Base-by-base conservation (phyloP, 2,888 invertebrate species). In the Tachina fera region DNA sequence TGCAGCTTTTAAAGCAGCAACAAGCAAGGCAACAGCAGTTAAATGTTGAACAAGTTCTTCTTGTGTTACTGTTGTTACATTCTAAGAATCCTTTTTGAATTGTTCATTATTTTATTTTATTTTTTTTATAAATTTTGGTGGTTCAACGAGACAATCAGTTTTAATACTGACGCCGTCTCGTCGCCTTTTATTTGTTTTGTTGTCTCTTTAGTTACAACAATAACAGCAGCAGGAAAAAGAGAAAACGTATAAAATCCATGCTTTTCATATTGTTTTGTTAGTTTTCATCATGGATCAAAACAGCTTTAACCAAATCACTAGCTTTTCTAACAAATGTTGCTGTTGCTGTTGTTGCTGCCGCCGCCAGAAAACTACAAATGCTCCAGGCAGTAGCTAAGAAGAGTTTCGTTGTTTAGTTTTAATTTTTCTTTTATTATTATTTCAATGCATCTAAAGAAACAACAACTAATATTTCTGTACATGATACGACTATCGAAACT, bases 81-180 rank as follows among this genome's bases (percentile, higher is more conserved):
- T 86, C 86, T 86, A 83, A 86, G 86, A 86, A 86, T 86, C 86
- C 86, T 83, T 86, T 65, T 39, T 53, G 14, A 56, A 63, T 61
- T 19, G n/a, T 41, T 74, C 16, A 67, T 58, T 43, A 22, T 53
- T 41, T 58, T n/a, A n/a, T n/a, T n/a, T n/a, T n/a, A n/a, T n/a
- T 58, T 61, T 2, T 51, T 74, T 43, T 43, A 60, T 16, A 11
- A 45, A 31, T 45, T 70, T 77, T 83, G 77, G 71, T 81, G 61
- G 86, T 65, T 75, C 75, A 83, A 83, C 86, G 83, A 83, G 86
- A 86, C 83, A 83, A 83, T 83, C 80, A 83, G 83, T 86, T 86
- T 83, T 83, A 83, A 81, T 81, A 83, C 86, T 83, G 86, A 86
- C 86, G 83, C 83, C 83, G 86, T 86, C 86, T 83, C 86, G 83